Percentiles rank a stretch among this genome's conserved stretches.
Evolutionary conservation across 2,888 invertebrate genomes (phyloP).

Genomic region (Cheilosia vulpina): DNA sequence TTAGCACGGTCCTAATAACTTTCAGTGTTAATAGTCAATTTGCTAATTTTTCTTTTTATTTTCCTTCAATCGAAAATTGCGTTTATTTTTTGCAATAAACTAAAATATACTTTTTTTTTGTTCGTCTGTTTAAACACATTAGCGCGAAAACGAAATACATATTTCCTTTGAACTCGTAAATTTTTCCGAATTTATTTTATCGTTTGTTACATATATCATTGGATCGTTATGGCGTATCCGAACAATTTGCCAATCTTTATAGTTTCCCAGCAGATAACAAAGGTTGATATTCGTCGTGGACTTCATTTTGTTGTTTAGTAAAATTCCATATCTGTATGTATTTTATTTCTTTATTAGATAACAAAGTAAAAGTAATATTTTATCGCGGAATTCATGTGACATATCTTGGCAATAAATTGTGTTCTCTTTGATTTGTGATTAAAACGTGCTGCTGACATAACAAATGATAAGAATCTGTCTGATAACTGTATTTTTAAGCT

Average conservation of each 20-base stretch:
- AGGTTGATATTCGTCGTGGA: neutral
- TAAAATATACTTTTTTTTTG: neutral
- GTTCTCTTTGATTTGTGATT: neutral
- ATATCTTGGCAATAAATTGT: neutral
- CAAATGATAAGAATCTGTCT: neutral
- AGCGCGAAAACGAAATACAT: neutral
- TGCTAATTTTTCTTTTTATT: neutral
- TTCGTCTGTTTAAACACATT: neutral
- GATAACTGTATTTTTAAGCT: neutral
- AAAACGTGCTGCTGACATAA: conserved; percentile 3
- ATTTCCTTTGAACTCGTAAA: conserved; percentile 4
- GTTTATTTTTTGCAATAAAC: neutral
- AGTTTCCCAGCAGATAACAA: conserved; percentile 13
- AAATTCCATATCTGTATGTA: no score
- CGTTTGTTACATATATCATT: neutral
- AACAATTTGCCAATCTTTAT: conserved; percentile 16
- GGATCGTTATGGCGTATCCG: conserved; percentile 9
- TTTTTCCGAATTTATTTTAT: conserved; percentile 26
- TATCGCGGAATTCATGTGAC: neutral
- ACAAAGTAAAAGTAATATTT: neutral
- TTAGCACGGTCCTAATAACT: neutral
- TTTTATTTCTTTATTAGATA: no score
- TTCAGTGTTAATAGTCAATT: neutral
- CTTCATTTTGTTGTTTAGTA: neutral
- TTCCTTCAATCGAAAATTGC: neutral